phyloP scores from a whole-genome alignment of 2,888 invertebrate species.

The Gymnoscelis rufifasciata region DNA sequence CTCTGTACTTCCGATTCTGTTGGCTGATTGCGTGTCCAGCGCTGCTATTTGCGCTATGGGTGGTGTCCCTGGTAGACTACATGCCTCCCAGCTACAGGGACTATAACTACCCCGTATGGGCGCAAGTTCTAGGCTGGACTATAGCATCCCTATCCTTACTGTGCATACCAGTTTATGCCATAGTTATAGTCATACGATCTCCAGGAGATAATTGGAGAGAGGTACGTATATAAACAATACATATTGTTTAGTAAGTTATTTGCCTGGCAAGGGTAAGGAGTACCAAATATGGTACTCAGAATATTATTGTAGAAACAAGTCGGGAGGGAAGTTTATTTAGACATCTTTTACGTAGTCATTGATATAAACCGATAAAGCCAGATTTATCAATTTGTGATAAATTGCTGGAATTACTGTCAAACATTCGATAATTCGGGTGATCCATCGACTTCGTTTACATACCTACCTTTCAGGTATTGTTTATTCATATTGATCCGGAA shows the following conservation, averaged over 20 bases:
- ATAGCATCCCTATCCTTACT: conserved; percentile 89
- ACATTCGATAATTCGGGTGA: conserved; percentile 2
- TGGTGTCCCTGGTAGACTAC: conserved; percentile 92
- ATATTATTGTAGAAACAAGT: not conserved
- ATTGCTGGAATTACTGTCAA: conserved; percentile 1
- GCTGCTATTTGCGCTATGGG: conserved; percentile 90
- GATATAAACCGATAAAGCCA: conserved; percentile 1
- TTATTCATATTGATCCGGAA: too few relatives aligned
- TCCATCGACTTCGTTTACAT: not conserved
- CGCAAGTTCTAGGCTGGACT: conserved; percentile 91
- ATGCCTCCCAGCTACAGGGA: conserved; percentile 91
- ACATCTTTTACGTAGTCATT: not conserved
- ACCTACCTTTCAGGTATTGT: not conserved
- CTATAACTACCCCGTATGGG: conserved; percentile 91
- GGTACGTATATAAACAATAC: conserved; percentile 68
- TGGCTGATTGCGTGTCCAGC: conserved; percentile 91
- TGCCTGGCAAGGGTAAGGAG: not conserved
- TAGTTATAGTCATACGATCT: conserved; percentile 84
- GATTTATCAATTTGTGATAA: conserved; percentile 6
- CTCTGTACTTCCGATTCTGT: conserved; percentile 89
- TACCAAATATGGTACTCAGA: too few relatives aligned
- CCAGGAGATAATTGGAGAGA: conserved; percentile 85
- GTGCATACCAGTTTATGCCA: conserved; percentile 90
- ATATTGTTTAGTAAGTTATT: not conserved
- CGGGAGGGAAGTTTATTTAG: not conserved